Percentiles rank a stretch among this genome's conserved stretches.
Conservation (phyloP, 2,888 invertebrate species). For the Polietes domitor region DNA sequence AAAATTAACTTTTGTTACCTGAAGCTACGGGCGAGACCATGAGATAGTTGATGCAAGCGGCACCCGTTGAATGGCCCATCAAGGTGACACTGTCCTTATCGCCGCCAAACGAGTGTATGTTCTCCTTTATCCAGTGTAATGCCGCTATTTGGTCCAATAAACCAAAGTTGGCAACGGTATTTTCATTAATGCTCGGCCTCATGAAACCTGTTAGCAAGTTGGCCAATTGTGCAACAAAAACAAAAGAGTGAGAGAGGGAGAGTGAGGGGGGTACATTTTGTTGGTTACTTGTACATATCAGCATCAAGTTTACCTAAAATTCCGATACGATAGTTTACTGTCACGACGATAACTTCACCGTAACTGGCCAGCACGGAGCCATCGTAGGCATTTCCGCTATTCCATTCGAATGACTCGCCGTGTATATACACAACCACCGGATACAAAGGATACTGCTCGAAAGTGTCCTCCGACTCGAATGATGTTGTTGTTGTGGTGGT, state of each 20-base stretch:
- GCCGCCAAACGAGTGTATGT: slow-evolving; percentile 94
- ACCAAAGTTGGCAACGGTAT: slow-evolving; percentile 93
- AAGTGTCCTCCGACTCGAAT: slow-evolving; percentile 66
- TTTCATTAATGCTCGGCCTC: slow-evolving; percentile 88
- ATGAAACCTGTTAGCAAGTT: slow-evolving; percentile 86
- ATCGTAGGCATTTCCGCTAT: slow-evolving; percentile 98
- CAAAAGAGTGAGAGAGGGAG: background rate
- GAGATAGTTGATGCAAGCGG: slow-evolving; percentile 95
- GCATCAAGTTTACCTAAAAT: slow-evolving; percentile 87
- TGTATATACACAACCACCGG: slow-evolving; percentile 96
- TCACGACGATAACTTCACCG: slow-evolving; percentile 93
- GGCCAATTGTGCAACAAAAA: slow-evolving; percentile 51
- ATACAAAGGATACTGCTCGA: slow-evolving; percentile 83
- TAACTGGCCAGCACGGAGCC: slow-evolving; percentile 95
- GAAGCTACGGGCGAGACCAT: slow-evolving; percentile 94
- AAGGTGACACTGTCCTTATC: slow-evolving; percentile 93
- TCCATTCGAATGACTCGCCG: slow-evolving; percentile 98
- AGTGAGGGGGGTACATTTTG: too few species aligned
- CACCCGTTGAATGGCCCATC: slow-evolving; percentile 97
- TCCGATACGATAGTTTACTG: slow-evolving; percentile 91
- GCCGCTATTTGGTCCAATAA: slow-evolving; percentile 97
- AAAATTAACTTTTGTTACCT: slow-evolving; percentile 78
- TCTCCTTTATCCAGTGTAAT: slow-evolving; percentile 96
- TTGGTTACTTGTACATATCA: background rate
- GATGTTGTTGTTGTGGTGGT: slow-evolving; percentile 11